Evolutionary conservation across 2,797 vertebrate species (phyloP), one percentile per base, ranked within the genome.

Genomic region (Argentina silus): DNA sequence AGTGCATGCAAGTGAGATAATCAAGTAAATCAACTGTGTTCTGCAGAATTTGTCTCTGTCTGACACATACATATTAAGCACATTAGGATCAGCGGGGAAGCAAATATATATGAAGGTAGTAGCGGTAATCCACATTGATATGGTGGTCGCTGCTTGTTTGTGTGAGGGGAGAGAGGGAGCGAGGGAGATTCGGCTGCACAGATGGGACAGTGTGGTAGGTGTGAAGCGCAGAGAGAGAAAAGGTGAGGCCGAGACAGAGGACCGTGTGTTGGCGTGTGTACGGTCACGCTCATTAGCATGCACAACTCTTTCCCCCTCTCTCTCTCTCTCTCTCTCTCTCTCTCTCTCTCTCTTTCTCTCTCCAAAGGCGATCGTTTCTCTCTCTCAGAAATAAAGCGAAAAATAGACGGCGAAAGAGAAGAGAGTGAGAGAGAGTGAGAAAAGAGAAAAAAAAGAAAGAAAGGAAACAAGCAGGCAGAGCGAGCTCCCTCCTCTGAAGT

Each of bases 1-100:
- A 89, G 90, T 91, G 90, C 82, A 76, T 79, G 89, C 81, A 87
- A 92, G 89, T 93, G 90, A 90, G 86, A 92, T 93, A 90, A 93
- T 92, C 87, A 80, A 90, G 88, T 90, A 90, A 91, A 91, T 93
- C 92, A 92, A 80, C 83, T 43, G 74, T 78, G 23, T 56, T 71
- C 57, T 45, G 60, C n/a, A 72, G 81, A 70, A 17, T 85, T 81
- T 81, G 77, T 70, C 67, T 80, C 78, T 70, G 79, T 88, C 83
- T 82, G 65, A 74, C 85, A 81, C 82, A 83, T 89, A 88, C 91
- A 91, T 90, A 91, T 91, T 88, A 89, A 89, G 81, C 84, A 79
- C 74, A 77, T 91, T 90, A 89, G 85, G 81, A 87, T 51, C 68
- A 9, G 87, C 84, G 77, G 77, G 71, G 66, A 64, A 77, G 76